These are phyloP conservation scores for Ataeniobius toweri DNA, from an alignment of 2,797 vertebrate species.

Conservation along the genomic window DNA sequence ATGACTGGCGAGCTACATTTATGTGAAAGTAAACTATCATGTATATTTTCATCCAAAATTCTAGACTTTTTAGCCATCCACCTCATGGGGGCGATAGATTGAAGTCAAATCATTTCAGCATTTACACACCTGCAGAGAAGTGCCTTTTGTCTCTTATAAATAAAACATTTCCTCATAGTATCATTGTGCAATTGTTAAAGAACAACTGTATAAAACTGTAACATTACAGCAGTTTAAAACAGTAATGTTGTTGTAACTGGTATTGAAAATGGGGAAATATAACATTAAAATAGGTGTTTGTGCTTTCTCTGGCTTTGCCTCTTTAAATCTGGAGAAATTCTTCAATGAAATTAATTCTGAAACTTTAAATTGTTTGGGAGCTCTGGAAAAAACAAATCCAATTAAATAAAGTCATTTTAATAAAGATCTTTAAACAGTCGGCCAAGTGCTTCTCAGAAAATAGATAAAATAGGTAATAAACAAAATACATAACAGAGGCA, in stretches of 20 bases:
- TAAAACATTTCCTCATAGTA: neutral
- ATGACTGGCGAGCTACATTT: neutral
- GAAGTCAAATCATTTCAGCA: neutral
- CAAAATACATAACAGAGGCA: neutral
- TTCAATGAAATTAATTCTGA: neutral
- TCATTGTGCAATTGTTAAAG: neutral
- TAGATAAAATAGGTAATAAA: neutral
- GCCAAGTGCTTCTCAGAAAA: neutral
- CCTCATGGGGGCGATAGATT: conserved; percentile 2
- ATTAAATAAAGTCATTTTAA: neutral
- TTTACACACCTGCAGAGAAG: too few relatives aligned
- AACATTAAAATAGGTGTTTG: neutral
- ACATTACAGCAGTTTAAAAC: neutral
- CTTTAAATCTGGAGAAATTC: neutral
- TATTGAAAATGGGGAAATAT: neutral
- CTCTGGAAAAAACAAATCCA: neutral
- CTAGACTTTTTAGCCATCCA: neutral
- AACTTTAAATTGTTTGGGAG: neutral
- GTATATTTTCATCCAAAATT: neutral
- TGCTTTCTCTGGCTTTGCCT: too few relatives aligned
- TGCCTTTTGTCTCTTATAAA: neutral
- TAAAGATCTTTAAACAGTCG: neutral
- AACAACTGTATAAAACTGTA: neutral
- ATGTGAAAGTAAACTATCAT: neutral
- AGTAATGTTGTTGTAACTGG: neutral